phyloP scores from a whole-genome alignment of 2,113 vertebrate species.

The Lophotis ruficrista region DNA sequence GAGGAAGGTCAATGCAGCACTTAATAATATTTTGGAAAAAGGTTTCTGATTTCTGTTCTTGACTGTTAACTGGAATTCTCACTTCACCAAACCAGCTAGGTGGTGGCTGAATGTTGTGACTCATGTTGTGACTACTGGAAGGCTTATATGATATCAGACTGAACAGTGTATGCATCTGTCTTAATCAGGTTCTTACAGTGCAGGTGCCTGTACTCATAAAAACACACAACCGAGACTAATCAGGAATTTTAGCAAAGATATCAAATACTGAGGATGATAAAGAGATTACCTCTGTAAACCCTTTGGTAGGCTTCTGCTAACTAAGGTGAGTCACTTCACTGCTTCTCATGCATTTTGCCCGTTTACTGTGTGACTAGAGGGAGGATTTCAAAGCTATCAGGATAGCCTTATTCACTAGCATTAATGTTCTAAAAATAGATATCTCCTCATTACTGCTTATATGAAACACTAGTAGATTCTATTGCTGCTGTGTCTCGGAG shows the following conservation, averaged over 20 bases:
- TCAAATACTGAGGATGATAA: neutral
- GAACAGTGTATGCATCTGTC: neutral
- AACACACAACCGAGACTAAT: neutral
- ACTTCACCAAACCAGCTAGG: neutral
- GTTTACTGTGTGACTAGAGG: neutral
- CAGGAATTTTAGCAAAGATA: neutral
- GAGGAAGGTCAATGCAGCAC: neutral
- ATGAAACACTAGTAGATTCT: neutral
- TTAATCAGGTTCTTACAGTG: neutral
- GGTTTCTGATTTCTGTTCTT: neutral
- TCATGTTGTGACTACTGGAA: neutral
- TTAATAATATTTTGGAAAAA: neutral
- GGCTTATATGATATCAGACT: neutral
- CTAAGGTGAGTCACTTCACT: neutral
- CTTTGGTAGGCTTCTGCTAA: neutral
- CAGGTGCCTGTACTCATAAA: neutral
- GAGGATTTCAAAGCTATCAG: neutral
- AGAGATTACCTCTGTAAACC: neutral
- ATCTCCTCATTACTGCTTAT: neutral
- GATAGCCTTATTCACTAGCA: neutral
- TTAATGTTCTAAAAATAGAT: slow-evolving; percentile 11
- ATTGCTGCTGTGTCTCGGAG: neutral
- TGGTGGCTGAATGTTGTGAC: neutral
- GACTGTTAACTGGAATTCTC: neutral
- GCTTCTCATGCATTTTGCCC: neutral